A percentile compares a stretch with the other conserved stretches of the same genome.
These are phyloP conservation scores for Rhamnusium bicolor DNA, from an alignment of 2,888 invertebrate species.

Conservation along the genomic window DNA sequence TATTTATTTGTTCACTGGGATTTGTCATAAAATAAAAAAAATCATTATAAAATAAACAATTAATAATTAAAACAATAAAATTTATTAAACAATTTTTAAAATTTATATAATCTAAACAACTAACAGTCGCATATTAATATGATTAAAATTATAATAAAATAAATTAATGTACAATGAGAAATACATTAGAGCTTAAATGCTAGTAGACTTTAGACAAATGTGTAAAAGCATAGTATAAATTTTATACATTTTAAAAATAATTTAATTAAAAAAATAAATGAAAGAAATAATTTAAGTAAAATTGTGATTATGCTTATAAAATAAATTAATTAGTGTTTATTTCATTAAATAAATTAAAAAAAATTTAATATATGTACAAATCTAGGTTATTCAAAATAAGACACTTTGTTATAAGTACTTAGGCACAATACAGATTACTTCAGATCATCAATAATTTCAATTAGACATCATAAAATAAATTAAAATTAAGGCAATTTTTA, in stretches of 20 bases:
- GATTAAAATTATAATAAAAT: slow-evolving; percentile 37
- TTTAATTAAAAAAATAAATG: neutral
- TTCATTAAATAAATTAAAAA: neutral
- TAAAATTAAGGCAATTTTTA: neutral
- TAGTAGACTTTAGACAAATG: too few relatives aligned
- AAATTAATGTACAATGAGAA: neutral
- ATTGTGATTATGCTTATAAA: neutral
- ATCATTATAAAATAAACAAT: neutral
- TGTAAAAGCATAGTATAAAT: neutral
- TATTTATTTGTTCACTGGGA: too few relatives aligned
- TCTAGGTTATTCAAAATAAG: neutral
- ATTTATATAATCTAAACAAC: slow-evolving; percentile 45
- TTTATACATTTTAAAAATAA: neutral
- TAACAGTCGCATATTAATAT: slow-evolving; percentile 47
- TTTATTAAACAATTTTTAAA: slow-evolving; percentile 45
- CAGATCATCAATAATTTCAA: neutral
- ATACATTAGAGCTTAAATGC: neutral
- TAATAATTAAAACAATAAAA: slow-evolving; percentile 12
- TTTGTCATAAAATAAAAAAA: too few relatives aligned
- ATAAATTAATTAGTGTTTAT: neutral
- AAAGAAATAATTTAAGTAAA: neutral
- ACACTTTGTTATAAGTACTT: neutral
- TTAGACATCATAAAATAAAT: neutral
- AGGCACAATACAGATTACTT: neutral
- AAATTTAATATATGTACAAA: slow-evolving; percentile 5